Evolutionary conservation across 1,140 invertebrate species (phyloP).

Genomic region (Chrysoperla carnea): DNA sequence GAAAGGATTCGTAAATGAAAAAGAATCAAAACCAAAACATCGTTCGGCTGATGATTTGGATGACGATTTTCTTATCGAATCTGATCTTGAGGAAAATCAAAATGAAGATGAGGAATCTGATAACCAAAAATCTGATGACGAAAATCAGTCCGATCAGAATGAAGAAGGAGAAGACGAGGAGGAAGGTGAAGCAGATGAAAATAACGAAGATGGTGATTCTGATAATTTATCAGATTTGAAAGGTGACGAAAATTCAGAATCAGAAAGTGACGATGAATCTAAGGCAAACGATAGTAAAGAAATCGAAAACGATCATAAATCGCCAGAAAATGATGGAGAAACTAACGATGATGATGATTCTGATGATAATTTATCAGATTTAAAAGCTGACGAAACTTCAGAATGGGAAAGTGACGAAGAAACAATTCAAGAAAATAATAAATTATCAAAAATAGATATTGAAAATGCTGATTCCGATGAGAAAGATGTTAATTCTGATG

Average conservation of each 20-base stretch:
- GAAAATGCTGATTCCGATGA: constrained; percentile 17
- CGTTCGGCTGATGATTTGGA: constrained; percentile 66
- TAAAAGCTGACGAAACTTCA: constrained; percentile 17
- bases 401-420: no score
- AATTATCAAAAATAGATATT: not conserved
- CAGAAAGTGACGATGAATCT: constrained; percentile 3
- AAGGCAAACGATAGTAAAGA: constrained; percentile 9
- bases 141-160: constrained; percentile 9
- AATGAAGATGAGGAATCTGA: constrained; percentile 5
- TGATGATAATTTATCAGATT: constrained; percentile 26
- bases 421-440: no score
- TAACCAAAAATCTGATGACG: constrained; percentile 8
- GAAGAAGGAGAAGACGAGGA: constrained; percentile 15
- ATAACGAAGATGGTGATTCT: constrained; percentile 12
- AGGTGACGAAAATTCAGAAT: constrained; percentile 12
- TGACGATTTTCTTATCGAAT: constrained; percentile 32
- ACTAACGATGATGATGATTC: constrained; percentile 9
- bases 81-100: constrained; percentile 8
- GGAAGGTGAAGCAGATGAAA: constrained; percentile 5
- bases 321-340: constrained; percentile 7
- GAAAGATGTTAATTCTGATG: constrained; percentile 20
- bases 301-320: constrained; percentile 8
- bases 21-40: constrained; percentile 19
- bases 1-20: constrained; percentile 35
- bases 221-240: constrained; percentile 20